Evolutionary conservation across 2,797 vertebrate species (phyloP).

Genomic region (Harpagifer antarcticus): DNA sequence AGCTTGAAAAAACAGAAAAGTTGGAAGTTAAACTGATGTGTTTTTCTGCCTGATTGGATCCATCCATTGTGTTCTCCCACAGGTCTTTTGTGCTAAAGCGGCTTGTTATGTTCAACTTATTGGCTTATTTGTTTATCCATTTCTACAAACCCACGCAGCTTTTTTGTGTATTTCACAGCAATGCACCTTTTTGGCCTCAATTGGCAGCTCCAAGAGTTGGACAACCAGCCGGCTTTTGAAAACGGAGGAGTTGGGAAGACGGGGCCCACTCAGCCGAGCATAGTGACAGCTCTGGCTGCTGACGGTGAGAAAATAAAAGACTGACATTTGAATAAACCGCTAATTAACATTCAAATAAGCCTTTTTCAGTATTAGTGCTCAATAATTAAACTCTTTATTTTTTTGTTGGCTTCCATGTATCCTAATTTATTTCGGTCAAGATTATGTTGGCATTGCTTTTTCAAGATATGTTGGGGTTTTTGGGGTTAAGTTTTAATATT

Average conservation of each 20-base stretch:
- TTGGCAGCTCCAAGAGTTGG: conserved; percentile 97
- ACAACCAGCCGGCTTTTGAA: conserved; percentile 95
- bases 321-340: conserved; percentile 34
- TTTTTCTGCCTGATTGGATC: conserved; percentile 31
- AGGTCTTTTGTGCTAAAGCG: conserved; percentile 66
- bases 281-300: conserved; percentile 90
- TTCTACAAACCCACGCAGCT: conserved; percentile 63
- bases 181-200: conserved; percentile 99
- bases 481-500: not conserved
- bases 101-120: conserved; percentile 51
- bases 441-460: not conserved
- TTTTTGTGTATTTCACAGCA: conserved; percentile 84
- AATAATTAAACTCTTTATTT: conserved; percentile 13
- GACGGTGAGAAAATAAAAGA: conserved; percentile 88
- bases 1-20: conserved; percentile 46
- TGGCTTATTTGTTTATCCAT: conserved; percentile 68
- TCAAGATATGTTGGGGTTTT: not conserved
- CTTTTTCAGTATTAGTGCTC: not conserved
- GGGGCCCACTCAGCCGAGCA: conserved; percentile 90
- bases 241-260: conserved; percentile 93
- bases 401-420: conserved; percentile 14
- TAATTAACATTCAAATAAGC: conserved; percentile 11
- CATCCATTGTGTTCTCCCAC: conserved; percentile 51
- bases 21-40: conserved; percentile 53
- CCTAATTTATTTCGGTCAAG: not conserved